A percentile compares a stretch with the other conserved stretches of the same genome.
phyloP scores from a whole-genome alignment of 2,113 vertebrate species.

The Athene noctua region DNA sequence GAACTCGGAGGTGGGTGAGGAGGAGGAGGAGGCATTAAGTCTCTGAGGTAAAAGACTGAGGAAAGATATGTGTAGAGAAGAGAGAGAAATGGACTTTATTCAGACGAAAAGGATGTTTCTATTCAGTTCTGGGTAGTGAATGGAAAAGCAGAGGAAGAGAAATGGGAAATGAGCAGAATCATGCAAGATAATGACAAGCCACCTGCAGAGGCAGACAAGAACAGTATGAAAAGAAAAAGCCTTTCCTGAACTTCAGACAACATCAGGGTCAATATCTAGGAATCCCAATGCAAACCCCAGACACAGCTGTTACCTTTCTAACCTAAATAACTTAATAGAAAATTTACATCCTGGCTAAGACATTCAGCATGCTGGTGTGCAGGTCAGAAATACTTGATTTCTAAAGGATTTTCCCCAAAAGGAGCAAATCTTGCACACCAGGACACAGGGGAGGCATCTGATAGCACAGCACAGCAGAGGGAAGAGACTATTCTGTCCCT shows the following conservation, averaged over 20 bases:
- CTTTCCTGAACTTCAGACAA: neutral
- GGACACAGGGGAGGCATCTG: conserved; percentile 19
- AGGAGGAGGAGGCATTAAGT: neutral
- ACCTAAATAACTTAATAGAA: neutral
- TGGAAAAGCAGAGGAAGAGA: neutral
- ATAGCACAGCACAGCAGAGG: neutral
- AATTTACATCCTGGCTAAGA: neutral
- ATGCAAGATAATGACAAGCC: neutral
- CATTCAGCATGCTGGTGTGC: neutral
- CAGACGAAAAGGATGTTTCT: neutral
- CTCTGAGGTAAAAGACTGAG: neutral
- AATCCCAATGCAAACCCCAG: neutral
- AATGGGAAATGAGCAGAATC: neutral
- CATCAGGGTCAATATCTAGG: neutral
- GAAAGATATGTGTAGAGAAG: neutral
- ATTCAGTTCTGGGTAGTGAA: neutral
- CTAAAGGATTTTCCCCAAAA: conserved; percentile 30
- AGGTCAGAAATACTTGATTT: neutral
- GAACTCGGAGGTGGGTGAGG: neutral
- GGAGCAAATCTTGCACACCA: conserved; percentile 21
- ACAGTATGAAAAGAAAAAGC: neutral
- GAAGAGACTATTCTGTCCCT: neutral
- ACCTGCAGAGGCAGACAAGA: neutral
- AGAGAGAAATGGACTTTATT: neutral
- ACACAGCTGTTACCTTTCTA: neutral